phyloP scores from a whole-genome alignment of 1,140 invertebrate genomes.

The Pygmarrhopalites habei region DNA sequence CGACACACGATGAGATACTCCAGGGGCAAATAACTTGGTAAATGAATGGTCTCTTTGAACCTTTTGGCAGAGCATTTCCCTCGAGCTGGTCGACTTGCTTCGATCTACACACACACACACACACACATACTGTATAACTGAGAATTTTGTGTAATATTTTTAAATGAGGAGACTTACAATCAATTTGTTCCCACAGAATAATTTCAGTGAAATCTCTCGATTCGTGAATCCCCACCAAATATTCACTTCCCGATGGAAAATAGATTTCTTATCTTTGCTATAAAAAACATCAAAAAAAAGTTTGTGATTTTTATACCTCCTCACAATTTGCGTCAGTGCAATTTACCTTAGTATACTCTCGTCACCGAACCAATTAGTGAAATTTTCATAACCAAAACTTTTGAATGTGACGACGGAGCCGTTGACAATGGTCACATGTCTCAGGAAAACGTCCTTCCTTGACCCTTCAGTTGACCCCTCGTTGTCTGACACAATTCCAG shows the following conservation, averaged over 20 bases:
- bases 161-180: conserved; percentile 12
- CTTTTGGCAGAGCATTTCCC: not conserved
- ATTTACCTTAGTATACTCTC: conserved; percentile 8
- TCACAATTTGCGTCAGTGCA: too few relatives aligned
- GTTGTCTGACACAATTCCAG: too few relatives aligned
- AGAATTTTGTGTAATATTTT: too few relatives aligned
- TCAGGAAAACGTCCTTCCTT: not conserved
- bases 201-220: conserved; percentile 24
- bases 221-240: conserved; percentile 22
- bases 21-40: conserved; percentile 10
- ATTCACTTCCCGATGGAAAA: conserved; percentile 19
- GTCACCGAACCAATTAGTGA: conserved; percentile 32
- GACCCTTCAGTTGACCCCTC: too few relatives aligned
- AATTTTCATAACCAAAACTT: conserved; percentile 24
- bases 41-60: conserved; percentile 7
- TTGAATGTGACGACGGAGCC: conserved; percentile 17
- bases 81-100: conserved; percentile 11
- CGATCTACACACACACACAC: too few relatives aligned
- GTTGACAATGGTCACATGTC: conserved; percentile 22
- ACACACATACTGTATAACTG: too few relatives aligned
- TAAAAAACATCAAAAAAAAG: too few relatives aligned
- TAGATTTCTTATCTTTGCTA: not conserved
- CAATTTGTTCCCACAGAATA: conserved; percentile 23
- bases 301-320: too few relatives aligned
- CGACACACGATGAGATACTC: conserved; percentile 26